These are phyloP conservation scores for Gnathonemus longibarbis DNA, from an alignment of 2,113 vertebrate species.

Conservation along the genomic window DNA sequence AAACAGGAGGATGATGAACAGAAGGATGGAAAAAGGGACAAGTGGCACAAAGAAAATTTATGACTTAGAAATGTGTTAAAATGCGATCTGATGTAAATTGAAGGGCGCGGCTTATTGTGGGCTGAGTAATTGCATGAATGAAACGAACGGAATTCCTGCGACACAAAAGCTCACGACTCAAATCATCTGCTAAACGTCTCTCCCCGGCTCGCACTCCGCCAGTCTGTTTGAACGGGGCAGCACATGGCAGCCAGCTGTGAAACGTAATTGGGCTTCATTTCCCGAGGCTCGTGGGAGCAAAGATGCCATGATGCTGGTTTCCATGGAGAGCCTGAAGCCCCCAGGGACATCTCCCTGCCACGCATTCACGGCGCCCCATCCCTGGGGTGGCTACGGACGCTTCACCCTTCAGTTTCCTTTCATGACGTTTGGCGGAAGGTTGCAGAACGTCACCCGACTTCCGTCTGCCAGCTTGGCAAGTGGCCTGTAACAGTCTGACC, in stretches of 20 bases:
- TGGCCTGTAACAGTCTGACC: not conserved
- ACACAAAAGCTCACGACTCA: not conserved
- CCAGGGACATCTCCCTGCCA: not conserved
- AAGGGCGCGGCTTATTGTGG: not conserved
- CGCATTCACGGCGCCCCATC: no score
- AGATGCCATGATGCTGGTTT: not conserved
- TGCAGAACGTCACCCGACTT: not conserved
- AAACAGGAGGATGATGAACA: not conserved
- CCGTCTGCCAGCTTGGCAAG: not conserved
- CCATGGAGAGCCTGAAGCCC: not conserved
- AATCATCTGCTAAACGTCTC: conserved; percentile 7
- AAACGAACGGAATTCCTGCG: not conserved
- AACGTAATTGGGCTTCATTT: not conserved
- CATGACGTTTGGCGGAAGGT: not conserved
- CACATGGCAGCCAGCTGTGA: not conserved
- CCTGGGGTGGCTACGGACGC: not conserved
- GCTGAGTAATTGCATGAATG: not conserved
- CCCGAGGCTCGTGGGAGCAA: not conserved
- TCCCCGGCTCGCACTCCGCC: not conserved
- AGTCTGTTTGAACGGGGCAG: not conserved
- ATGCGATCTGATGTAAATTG: no score
- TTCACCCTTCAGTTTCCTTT: not conserved
- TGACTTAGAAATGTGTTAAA: not conserved
- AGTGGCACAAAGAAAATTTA: not conserved
- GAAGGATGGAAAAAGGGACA: not conserved